phyloP scores from a whole-genome alignment of 2,797 vertebrate genomes.

The Coregonus ussuriensis region DNA sequence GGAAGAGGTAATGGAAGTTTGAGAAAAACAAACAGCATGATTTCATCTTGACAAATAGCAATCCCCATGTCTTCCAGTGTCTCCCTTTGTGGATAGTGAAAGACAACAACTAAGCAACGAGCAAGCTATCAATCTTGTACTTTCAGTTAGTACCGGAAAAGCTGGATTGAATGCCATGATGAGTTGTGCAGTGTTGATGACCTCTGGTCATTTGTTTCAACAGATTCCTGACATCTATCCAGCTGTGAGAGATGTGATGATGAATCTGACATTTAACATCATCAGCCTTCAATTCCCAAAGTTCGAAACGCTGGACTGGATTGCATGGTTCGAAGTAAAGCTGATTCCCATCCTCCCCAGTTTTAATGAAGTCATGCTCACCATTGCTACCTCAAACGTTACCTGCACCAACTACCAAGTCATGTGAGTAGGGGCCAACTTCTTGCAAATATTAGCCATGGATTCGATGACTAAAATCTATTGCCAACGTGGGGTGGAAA shows the following conservation, averaged over 20 bases:
- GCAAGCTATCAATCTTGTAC: not conserved
- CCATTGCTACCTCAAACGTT: too few relatives aligned
- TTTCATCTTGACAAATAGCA: not conserved
- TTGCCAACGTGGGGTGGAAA: too few relatives aligned
- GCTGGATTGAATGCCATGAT: not conserved
- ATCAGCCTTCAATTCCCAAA: conserved; percentile 21
- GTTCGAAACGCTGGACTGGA: conserved; percentile 33
- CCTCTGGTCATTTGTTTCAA: conserved; percentile 12
- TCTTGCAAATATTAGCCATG: too few relatives aligned
- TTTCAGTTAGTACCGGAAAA: too few relatives aligned
- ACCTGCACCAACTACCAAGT: too few relatives aligned
- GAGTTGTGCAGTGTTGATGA: not conserved
- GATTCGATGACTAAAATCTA: too few relatives aligned
- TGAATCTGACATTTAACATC: conserved; percentile 53
- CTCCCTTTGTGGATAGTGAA: too few relatives aligned
- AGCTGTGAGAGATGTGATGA: conserved; percentile 43
- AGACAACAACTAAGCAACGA: too few relatives aligned
- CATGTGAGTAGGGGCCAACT: too few relatives aligned
- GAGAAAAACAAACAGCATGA: not conserved
- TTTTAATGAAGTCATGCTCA: conserved; percentile 55
- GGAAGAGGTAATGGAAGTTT: conserved; percentile 29
- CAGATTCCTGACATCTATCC: conserved; percentile 31
- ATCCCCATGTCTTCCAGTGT: too few relatives aligned
- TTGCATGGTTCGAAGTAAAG: conserved; percentile 38
- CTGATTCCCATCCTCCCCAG: conserved; percentile 51